phyloP scores from a whole-genome alignment of 2,888 invertebrate genomes.

The Drosophila parthenogenetica region DNA sequence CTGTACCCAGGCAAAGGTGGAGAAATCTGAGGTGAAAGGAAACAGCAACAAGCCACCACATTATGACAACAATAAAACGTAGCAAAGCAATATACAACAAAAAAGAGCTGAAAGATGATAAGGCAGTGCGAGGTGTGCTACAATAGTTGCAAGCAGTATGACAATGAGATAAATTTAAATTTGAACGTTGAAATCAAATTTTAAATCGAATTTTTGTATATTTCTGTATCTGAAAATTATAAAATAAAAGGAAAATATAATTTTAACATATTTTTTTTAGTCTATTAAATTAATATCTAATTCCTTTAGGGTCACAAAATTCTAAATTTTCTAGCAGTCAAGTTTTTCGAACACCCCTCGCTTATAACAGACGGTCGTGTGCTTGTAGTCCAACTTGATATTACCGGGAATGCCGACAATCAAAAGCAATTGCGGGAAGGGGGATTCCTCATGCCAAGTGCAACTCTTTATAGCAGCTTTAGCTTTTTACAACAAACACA shows the following conservation, averaged over 20 bases:
- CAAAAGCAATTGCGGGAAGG: slow-evolving; percentile 44
- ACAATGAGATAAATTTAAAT: too few species aligned
- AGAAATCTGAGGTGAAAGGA: slow-evolving; percentile 23
- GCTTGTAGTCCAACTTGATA: slow-evolving; percentile 44
- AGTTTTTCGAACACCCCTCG: slow-evolving; percentile 39
- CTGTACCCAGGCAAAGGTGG: slow-evolving; percentile 12
- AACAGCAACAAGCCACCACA: slow-evolving; percentile 62
- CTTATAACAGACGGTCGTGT: slow-evolving; percentile 35
- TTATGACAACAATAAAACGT: slow-evolving; percentile 70
- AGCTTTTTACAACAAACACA: slow-evolving; percentile 50
- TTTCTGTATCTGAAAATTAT: too few species aligned
- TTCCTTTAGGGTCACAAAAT: too few species aligned
- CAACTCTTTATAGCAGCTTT: slow-evolving; percentile 51
- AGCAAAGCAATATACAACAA: slow-evolving; percentile 43
- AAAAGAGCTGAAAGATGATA: slow-evolving; percentile 15
- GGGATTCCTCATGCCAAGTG: slow-evolving; percentile 6
- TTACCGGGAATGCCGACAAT: slow-evolving; percentile 56
- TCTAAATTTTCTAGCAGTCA: too few species aligned
- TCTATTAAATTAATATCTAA: too few species aligned
- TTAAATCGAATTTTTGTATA: too few species aligned
- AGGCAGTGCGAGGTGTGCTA: slow-evolving; percentile 20
- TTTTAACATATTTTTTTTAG: too few species aligned
- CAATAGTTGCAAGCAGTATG: neutral
- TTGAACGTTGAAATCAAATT: too few species aligned
- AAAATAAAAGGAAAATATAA: too few species aligned